phyloP scores from a whole-genome alignment of 1,140 invertebrate genomes.

The Euwallacea similis region DNA sequence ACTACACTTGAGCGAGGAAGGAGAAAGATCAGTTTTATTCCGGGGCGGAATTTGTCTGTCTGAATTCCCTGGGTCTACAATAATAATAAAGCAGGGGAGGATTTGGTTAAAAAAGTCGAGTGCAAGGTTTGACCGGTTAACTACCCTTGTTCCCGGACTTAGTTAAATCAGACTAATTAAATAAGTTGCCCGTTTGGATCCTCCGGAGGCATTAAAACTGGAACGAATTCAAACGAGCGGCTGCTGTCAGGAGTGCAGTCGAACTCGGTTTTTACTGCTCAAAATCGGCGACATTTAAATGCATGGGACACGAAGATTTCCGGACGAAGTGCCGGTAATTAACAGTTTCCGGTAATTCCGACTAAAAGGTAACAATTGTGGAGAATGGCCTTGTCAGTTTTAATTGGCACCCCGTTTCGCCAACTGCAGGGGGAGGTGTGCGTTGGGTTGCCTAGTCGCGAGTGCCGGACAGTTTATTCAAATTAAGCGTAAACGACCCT shows the following conservation, averaged over 20 bases:
- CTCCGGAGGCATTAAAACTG: constrained; percentile 7
- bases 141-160: no score
- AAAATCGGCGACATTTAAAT: constrained; percentile 31
- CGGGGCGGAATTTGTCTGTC: constrained; percentile 18
- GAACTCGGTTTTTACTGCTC: constrained; percentile 17
- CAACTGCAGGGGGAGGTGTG: neutral
- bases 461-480: neutral
- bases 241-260: constrained; percentile 11
- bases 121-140: no score
- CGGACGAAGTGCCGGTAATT: constrained; percentile 14
- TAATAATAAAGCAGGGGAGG: neutral
- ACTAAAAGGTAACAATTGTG: constrained; percentile 26
- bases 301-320: constrained; percentile 30
- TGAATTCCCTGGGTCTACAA: constrained; percentile 9
- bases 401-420: constrained; percentile 1
- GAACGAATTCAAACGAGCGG: constrained; percentile 1
- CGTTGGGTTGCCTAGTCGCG: neutral
- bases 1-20: constrained; percentile 12
- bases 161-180: neutral
- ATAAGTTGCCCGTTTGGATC: neutral
- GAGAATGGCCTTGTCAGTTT: constrained; percentile 8
- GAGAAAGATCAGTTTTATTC: constrained; percentile 31
- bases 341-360: constrained; percentile 27
- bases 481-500: neutral
- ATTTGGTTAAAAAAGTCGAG: neutral